Conservation (phyloP, 2,888 invertebrate species). For the Cordilura impudica region DNA sequence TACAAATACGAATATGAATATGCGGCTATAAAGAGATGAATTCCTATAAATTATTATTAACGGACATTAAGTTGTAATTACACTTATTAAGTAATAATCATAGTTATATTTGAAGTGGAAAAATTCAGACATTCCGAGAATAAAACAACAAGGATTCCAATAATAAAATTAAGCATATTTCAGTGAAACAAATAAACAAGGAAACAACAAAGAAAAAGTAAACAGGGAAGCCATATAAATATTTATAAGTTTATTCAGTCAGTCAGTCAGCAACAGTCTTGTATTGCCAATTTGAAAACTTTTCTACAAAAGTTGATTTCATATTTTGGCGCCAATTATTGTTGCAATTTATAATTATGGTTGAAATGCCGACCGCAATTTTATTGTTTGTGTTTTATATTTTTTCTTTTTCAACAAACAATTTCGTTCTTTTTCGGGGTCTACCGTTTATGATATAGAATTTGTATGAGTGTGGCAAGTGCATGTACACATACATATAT, state of each 20-base stretch:
- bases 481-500: neutral
- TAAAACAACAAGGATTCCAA: constrained; percentile 3
- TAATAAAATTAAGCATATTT: constrained; percentile 26
- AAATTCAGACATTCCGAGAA: constrained; percentile 11
- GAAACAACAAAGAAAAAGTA: neutral
- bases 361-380: constrained; percentile 1
- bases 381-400: constrained; percentile 8
- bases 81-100: constrained; percentile 47
- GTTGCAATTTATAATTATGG: constrained; percentile 51
- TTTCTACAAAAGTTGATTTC: constrained; percentile 55
- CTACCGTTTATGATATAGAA: neutral
- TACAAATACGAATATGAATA: neutral
- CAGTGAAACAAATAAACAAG: too few relatives aligned
- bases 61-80: constrained; percentile 28
- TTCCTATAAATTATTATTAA: constrained; percentile 18
- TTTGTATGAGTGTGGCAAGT: neutral
- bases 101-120: constrained; percentile 6
- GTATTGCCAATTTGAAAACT: neutral
- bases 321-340: constrained; percentile 65
- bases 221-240: constrained; percentile 36
- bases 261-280: neutral
- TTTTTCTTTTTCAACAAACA: neutral
- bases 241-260: constrained; percentile 11
- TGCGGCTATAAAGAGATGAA: neutral
- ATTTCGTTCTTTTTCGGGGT: neutral